phyloP scores from a whole-genome alignment of 2,888 invertebrate species.

The Eupithecia vulgata region DNA sequence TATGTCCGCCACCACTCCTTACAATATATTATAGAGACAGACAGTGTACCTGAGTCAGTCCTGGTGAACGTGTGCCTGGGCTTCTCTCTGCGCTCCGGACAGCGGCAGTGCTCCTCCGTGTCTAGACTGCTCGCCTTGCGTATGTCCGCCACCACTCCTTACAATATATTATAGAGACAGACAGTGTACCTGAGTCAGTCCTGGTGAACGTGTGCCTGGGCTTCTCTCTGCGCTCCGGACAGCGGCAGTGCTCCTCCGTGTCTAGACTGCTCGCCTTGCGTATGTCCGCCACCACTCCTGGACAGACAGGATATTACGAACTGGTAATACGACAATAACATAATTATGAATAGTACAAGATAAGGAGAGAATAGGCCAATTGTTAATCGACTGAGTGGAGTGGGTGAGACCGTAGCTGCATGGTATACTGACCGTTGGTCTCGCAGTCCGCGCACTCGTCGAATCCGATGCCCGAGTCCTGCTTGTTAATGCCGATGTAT shows the following conservation, averaged over 20 bases:
- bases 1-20: too few species aligned
- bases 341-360: too few species aligned
- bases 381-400: too few species aligned
- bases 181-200: slow-evolving; percentile 1
- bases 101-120: slow-evolving; percentile 10
- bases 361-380: too few species aligned
- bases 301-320: not conserved
- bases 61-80: not conserved
- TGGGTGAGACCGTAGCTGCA: too few species aligned
- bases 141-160: too few species aligned
- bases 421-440: slow-evolving; percentile 52
- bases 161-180: too few species aligned
- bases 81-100: not conserved
- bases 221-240: not conserved
- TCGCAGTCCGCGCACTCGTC: slow-evolving; percentile 72
- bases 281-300: not conserved
- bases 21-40: too few species aligned
- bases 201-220: not conserved
- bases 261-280: not conserved
- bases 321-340: too few species aligned
- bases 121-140: not conserved
- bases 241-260: slow-evolving; percentile 10
- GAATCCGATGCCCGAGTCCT: slow-evolving; percentile 79
- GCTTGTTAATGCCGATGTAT: slow-evolving; percentile 69
- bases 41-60: slow-evolving; percentile 1